These are phyloP conservation scores for Gerris buenoi DNA, from an alignment of 1,140 invertebrate species.

Conservation along the genomic window DNA sequence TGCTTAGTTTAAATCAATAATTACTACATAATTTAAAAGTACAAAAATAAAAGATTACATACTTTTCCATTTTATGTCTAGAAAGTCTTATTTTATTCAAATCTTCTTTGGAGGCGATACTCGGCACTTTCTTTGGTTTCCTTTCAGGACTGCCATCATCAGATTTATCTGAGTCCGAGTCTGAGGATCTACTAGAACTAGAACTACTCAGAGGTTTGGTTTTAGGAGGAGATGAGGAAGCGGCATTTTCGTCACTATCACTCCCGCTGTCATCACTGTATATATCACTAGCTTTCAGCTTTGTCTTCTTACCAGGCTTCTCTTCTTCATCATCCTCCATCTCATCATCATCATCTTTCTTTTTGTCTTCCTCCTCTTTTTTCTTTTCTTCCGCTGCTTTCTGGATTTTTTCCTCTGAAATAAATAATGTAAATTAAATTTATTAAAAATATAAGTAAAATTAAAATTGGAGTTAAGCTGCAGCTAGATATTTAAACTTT, in stretches of 20 bases:
- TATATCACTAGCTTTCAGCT: constrained; percentile 83
- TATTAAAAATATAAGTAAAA: neutral
- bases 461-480: too few species aligned
- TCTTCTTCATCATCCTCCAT: constrained; percentile 34
- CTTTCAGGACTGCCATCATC: constrained; percentile 27
- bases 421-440: neutral
- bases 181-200: constrained; percentile 26
- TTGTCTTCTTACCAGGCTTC: constrained; percentile 37
- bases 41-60: too few species aligned
- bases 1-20: too few species aligned
- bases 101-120: constrained; percentile 61
- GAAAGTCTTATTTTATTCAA: constrained; percentile 77
- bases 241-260: constrained; percentile 38
- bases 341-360: constrained; percentile 29
- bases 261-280: constrained; percentile 89
- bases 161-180: constrained; percentile 36
- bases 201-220: constrained; percentile 21
- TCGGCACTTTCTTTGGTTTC: constrained; percentile 40
- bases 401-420: constrained; percentile 36
- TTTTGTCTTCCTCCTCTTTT: constrained; percentile 32
- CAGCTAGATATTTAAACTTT: too few species aligned
- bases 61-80: constrained; percentile 76
- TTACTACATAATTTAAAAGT: too few species aligned
- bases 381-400: constrained; percentile 37
- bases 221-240: constrained; percentile 21